These are phyloP conservation scores for Eustalomyia histrio DNA, from an alignment of 2,888 invertebrate species.

Conservation along the genomic window DNA sequence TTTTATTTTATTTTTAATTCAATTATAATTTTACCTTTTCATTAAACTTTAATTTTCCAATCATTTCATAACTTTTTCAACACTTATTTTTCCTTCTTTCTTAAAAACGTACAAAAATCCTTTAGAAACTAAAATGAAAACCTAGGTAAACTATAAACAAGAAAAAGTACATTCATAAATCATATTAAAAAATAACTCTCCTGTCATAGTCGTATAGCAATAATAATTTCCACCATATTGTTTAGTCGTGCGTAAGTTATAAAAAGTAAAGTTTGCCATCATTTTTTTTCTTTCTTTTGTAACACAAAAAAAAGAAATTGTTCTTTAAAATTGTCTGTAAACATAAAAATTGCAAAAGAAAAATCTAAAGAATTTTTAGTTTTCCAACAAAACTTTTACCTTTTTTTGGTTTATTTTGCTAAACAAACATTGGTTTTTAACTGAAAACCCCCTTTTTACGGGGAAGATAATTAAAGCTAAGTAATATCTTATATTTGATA, in stretches of 20 bases:
- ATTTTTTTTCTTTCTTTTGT: neutral
- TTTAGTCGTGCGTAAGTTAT: slow-evolving; percentile 37
- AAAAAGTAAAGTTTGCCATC: slow-evolving; percentile 12
- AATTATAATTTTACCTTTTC: neutral
- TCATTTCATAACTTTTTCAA: neutral
- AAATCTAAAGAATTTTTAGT: slow-evolving; percentile 12
- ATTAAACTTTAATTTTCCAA: slow-evolving; percentile 13
- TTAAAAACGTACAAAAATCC: neutral
- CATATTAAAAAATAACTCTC: slow-evolving; percentile 44
- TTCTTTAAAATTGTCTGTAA: slow-evolving; percentile 33
- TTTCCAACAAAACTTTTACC: neutral
- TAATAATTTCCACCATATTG: slow-evolving; percentile 52
- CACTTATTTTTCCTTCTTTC: neutral
- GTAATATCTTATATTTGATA: no score
- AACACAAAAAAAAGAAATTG: slow-evolving; percentile 34
- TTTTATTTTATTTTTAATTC: no score
- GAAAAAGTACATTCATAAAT: slow-evolving; percentile 41
- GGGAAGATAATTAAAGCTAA: no score
- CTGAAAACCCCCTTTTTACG: no score
- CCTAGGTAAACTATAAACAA: neutral
- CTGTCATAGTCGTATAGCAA: slow-evolving; percentile 28
- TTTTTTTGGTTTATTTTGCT: neutral
- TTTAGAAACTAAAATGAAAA: slow-evolving; percentile 14
- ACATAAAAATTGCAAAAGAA: neutral
- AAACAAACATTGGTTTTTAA: no score